A percentile compares a stretch with the other conserved stretches of the same genome.
Conservation (phyloP, 2,797 vertebrate species). For the Rhinophrynus dorsalis region DNA sequence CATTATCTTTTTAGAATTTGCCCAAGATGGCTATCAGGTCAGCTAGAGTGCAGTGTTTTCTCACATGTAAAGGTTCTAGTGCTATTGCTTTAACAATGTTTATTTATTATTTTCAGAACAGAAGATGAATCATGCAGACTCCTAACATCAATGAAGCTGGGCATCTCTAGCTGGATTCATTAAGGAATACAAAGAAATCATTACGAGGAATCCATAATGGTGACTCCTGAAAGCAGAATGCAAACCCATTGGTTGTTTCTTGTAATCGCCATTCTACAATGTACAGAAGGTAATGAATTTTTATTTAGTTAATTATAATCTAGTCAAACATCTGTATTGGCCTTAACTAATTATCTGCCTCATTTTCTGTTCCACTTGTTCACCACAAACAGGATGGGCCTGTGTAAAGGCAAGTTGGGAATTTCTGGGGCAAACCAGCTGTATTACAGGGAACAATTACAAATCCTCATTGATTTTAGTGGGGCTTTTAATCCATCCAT, state of each 20-base stretch:
- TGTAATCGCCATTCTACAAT: slow-evolving; percentile 87
- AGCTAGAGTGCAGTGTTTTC: slow-evolving; percentile 37
- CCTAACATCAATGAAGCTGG: slow-evolving; percentile 79
- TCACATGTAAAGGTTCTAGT: background rate
- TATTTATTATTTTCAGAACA: slow-evolving; percentile 76
- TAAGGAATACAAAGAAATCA: slow-evolving; percentile 83
- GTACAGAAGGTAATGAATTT: slow-evolving; percentile 88
- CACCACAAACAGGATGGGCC: too few relatives aligned
- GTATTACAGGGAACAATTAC: too few relatives aligned
- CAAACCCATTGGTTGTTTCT: slow-evolving; percentile 92
- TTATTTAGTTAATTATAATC: slow-evolving; percentile 55
- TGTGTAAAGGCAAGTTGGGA: too few relatives aligned
- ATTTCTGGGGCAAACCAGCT: too few relatives aligned
- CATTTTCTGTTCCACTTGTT: too few relatives aligned
- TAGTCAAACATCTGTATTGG: too few relatives aligned
- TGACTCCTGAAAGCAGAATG: slow-evolving; percentile 91
- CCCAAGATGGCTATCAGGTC: background rate
- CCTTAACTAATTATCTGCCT: too few relatives aligned
- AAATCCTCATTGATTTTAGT: too few relatives aligned
- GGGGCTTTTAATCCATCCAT: too few relatives aligned
- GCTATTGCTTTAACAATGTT: slow-evolving; percentile 49
- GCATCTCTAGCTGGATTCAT: slow-evolving; percentile 84
- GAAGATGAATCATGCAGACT: slow-evolving; percentile 86
- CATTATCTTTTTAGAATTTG: background rate
- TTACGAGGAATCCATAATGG: slow-evolving; percentile 85